phyloP scores from a whole-genome alignment of 1,140 invertebrate genomes.

The Harlomillsia oculata region DNA sequence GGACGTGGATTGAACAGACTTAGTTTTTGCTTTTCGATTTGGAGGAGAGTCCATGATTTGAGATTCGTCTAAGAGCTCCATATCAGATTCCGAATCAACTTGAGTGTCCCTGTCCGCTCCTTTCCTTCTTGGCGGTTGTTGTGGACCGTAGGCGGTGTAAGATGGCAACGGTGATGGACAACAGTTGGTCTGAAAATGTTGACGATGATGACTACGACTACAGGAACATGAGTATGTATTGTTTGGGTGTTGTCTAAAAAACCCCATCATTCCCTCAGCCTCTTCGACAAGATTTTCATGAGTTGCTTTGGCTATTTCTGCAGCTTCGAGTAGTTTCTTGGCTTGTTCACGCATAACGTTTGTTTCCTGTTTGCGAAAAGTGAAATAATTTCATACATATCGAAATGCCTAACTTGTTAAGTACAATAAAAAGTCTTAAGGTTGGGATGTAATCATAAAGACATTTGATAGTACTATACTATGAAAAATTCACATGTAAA shows the following conservation, averaged over 20 bases:
- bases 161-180: slow-evolving; percentile 2
- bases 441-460: no score
- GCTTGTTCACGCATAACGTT: slow-evolving; percentile 22
- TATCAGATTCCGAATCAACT: slow-evolving; percentile 18
- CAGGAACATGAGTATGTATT: slow-evolving; percentile 7
- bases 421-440: neutral
- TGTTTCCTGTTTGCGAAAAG: slow-evolving; percentile 17
- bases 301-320: slow-evolving; percentile 21
- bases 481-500: no score
- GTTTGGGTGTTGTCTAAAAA: slow-evolving; percentile 15
- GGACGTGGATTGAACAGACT: slow-evolving; percentile 1
- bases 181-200: slow-evolving; percentile 3
- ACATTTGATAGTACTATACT: no score
- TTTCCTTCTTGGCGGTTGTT: slow-evolving; percentile 1
- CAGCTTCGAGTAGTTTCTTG: slow-evolving; percentile 20
- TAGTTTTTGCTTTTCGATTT: neutral
- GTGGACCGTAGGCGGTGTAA: neutral
- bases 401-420: neutral
- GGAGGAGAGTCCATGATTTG: neutral
- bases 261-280: slow-evolving; percentile 25
- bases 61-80: slow-evolving; percentile 18
- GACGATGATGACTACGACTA: slow-evolving; percentile 6
- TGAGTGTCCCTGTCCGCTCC: slow-evolving; percentile 18
- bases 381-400: no score
- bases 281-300: slow-evolving; percentile 25